Base-by-base conservation (phyloP, 2,113 vertebrate species). In the Leucoraja erinaceus region DNA sequence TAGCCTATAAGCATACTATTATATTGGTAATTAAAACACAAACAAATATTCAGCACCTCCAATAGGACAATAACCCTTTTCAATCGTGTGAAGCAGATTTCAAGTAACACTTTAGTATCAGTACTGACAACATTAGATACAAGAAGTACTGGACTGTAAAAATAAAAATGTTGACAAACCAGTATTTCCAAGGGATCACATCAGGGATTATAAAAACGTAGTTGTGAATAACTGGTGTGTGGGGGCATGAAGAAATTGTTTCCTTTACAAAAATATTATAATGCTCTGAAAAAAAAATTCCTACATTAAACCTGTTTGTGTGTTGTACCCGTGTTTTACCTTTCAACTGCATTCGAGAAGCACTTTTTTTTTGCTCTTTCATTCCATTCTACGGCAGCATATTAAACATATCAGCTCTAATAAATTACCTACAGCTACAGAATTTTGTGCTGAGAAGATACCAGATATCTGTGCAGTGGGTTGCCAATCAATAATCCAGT, bases 21-120 rank as follows among this genome's bases (percentile, higher is more conserved):
- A 18, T 33, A 91, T 47, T 91, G 88, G 33, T 91, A 91, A 91
- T 72, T 68, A 25, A 91, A 47, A 47, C 61, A 68, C 63, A 68
- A 31, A 28, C 14, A 66, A 8, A 79, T 7, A 31, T 4, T 25
- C 88, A 91, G 88, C 61, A 91, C 66, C 88, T 91, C 88, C 88
- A 91, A 72, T 47, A 81, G 38, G 8, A 91, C 33, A 72, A 72
- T 72, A 72, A 70, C n/a, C 33, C 20, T 61, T 33, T 88, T 61
- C 20, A 91, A 66, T 47, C 88, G 72, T 22, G 88, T 54, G 38
- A 72, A 90, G 66, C 63, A 38, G 63, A 90, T 28, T n/a, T 90
- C 86, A 90, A 91, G n/a, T 91, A 91, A 70, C 72, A 91, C 81
- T 25, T 84, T 59, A 25, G 81, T 47, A 59, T 84, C 81, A 84